Evolutionary conservation across 2,113 vertebrate genomes (phyloP), one percentile per base, ranked within the genome.

Genomic region (Boleophthalmus pectinirostris): DNA sequence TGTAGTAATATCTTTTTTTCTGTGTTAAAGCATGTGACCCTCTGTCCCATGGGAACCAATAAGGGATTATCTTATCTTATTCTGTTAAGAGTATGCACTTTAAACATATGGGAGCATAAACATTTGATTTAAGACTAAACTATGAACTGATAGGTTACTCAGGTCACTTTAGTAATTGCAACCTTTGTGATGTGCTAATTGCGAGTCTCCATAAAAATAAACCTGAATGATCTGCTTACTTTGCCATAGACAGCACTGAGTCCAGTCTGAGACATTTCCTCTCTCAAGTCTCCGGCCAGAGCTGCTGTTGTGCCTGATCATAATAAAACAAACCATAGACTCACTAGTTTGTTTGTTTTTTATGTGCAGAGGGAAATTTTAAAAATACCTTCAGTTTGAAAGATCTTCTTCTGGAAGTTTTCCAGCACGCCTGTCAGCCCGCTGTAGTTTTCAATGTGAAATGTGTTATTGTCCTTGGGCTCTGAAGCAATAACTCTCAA

Each of bases 341-440:
- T 51, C 4, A 14, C 11, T 14, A 24, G n/a, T 3, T 24, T 58
- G 21, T 58, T 58, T 29, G 29, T 29, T 23, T 58, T 58, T 58
- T 58, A 58, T 24, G 21, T 64, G 20, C 23, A 11, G 11, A 0
- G n/a, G 29, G 5, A 54, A n/a, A 5, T 29, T 24, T 24, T 49
- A 18, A 18, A 53, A 64, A 18, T 49, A 96, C 95, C 95, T 91
- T 96, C 94, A 1, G 95, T 87, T 16, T 0, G 84, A 66, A 93
- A 96, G 66, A 95, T 95, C 74, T 85, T 92, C 5, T 72, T 92
- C 38, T 96, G 93, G 23, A 96, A 84, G 0, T 91, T 91, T n/a
- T 80, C 81, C 70, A 96, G 89, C 10, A 93, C 60, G 57, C 67
- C 82, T 15, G 38, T 82, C 3, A 96, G 94, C 53, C 85, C 87